Evolutionary conservation across 1,140 invertebrate genomes (phyloP), one percentile per base, ranked within the genome.

Genomic region (Gryllus bimaculatus): DNA sequence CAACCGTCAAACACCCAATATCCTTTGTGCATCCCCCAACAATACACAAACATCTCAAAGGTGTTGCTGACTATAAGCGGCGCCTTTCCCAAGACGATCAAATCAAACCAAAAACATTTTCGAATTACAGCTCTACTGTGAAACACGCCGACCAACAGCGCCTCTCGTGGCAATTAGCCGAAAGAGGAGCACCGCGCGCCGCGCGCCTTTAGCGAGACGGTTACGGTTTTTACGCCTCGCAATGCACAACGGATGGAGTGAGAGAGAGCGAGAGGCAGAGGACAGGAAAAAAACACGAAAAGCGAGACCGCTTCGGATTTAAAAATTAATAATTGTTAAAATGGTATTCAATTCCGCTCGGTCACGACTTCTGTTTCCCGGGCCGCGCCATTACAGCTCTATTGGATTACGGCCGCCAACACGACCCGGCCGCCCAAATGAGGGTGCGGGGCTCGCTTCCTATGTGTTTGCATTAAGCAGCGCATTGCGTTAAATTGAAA

Each of bases 291-390:
- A 66, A 66, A 66, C 54, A 66, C 10, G 10, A 66, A 66, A 66
- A 66, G 54, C 18, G 26, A 39, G 26, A 39, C 26, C 18, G 54
- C 18, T 66, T 66, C 54, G 54, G 54, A 66, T 66, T 66, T 66
- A 66, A 66, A 66, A 66, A 66, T 66, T 66, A 66, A 66, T 66
- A 66, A 66, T 66, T 66, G 54, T 66, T 66, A 66, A 66, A 66
- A 66, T 66, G 54, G 54, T 66, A 66, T 66, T 66, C 54, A 66
- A 66, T 66, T 66, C 54, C 54, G 54, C 18, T 66, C 54, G 18
- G 54, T 66, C 54, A 66, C 54, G 54, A 66, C 54, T 66, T 66
- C 54, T 66, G 54, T 66, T 66, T 66, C 54, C 54, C 54, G 54
- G 2, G 54, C 54, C 10, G 10, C 54, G 18, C 54, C 54, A 66